These are phyloP conservation scores for Pammene fasciana DNA, from an alignment of 2,888 invertebrate species.

Conservation along the genomic window DNA sequence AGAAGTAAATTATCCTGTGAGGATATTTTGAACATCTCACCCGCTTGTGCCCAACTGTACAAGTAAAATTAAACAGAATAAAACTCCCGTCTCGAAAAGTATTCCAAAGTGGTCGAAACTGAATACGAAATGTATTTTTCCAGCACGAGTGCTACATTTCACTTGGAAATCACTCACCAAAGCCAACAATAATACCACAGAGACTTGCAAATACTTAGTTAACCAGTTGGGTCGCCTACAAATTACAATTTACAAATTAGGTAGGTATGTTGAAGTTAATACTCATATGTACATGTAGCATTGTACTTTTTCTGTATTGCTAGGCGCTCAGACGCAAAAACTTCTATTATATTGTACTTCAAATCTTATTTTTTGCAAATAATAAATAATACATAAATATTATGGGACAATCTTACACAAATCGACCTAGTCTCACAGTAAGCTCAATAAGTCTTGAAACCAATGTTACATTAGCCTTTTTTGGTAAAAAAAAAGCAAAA, in stretches of 20 bases:
- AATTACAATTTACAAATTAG: background rate
- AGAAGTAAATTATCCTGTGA: no score
- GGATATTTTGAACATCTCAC: background rate
- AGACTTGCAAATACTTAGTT: conserved; percentile 20
- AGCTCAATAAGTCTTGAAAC: no score
- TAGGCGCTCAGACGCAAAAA: no score
- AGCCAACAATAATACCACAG: conserved; percentile 30
- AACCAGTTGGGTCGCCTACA: background rate
- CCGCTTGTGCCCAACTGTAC: background rate
- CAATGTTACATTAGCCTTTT: no score
- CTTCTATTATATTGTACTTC: no score
- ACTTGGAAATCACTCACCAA: conserved; percentile 30
- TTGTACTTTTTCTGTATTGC: no score
- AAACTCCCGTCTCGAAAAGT: background rate
- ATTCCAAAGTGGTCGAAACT: conserved; percentile 14
- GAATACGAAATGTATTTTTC: conserved; percentile 36
- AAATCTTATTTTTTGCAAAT: no score
- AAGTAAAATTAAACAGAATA: conserved; percentile 6
- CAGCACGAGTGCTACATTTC: conserved; percentile 29
- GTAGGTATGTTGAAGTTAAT: background rate
- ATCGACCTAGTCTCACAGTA: no score
- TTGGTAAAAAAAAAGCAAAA: no score
- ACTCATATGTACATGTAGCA: no score
- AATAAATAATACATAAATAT: no score
- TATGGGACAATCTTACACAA: no score